A percentile compares a stretch with the other conserved stretches of the same genome.
Evolutionary conservation across 2,113 vertebrate genomes (phyloP).

Genomic region (Amia ocellicauda): DNA sequence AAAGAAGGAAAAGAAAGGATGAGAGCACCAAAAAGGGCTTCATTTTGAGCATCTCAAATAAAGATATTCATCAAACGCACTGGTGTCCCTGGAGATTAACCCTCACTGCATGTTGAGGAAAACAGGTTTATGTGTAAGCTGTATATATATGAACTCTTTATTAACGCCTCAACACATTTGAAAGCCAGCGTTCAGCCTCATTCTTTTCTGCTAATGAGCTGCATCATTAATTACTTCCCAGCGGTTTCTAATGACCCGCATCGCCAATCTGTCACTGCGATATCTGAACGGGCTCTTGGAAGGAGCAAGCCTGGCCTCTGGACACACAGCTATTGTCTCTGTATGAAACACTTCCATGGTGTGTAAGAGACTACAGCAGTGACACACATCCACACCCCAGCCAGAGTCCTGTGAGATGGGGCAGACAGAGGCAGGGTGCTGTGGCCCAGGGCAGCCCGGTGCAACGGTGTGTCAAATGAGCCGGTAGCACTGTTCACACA

Average conservation of each 20-base stretch:
- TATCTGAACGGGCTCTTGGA: not conserved
- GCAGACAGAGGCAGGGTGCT: too few species aligned
- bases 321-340: not conserved
- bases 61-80: too few species aligned
- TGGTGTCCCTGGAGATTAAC: too few species aligned
- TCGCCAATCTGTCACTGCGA: not conserved
- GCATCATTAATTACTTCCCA: not conserved
- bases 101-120: too few species aligned
- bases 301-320: not conserved
- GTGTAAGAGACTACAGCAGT: not conserved
- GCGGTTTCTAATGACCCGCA: not conserved
- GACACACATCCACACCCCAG: not conserved
- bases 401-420: too few species aligned
- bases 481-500: too few species aligned
- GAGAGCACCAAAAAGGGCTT: too few species aligned
- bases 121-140: too few species aligned
- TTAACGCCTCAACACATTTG: too few species aligned
- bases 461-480: not conserved
- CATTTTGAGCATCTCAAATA: too few species aligned
- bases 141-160: too few species aligned
- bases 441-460: not conserved
- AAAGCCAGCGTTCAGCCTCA: not conserved
- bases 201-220: not conserved
- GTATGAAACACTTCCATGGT: not conserved
- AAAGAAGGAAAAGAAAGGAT: too few species aligned